Evolutionary conservation across 2,113 vertebrate genomes (phyloP), one percentile per base, ranked within the genome.

Genomic region (Prinia subflava): DNA sequence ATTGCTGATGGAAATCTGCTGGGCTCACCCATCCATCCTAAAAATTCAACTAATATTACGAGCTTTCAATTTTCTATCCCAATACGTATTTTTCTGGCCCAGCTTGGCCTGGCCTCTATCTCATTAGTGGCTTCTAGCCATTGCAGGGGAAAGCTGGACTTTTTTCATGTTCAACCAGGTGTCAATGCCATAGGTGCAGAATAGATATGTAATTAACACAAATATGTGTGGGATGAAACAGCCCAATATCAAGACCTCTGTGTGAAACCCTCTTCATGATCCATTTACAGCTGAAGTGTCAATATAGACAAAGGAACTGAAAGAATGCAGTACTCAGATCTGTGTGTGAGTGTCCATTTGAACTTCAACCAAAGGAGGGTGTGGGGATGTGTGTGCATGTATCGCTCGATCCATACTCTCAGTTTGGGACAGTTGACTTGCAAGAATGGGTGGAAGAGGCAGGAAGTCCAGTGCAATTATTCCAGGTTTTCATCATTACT

Each of bases 381-480:
- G 6, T 4, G 2, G 10, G 6, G 4, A 7, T 18, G 15, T 7
- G n/a, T 18, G 9, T 22, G 7, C 0, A 1, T 28, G 47, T 20
- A 21, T 16, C 3, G 0, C 44, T 76, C 15, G 1, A 60, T 35
- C 15, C 3, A 11, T 11, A 9, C 28, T 37, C 56, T 65, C 27
- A 57, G 15, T 9, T 9, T 46, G 33, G 9, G 37, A 27, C 10
- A 13, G 24, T 1, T 35, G 33, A 37, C n/a, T 67, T 57, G 19
- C 6, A 25, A n/a, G n/a, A 57, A 47, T 3, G 3, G 9, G 25
- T 15, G 15, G 44, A 44, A 44, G 53, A 19, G 23, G 28, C 21
- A 46, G 55, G 13, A 82, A 75, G 8, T 21, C 24, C 33, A 52
- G 57, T 41, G 27, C 7, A 37, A 53, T 70, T 59, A 75, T 27